Evolutionary conservation across 2,797 vertebrate genomes (phyloP).

Genomic region (Pangasius macronema): DNA sequence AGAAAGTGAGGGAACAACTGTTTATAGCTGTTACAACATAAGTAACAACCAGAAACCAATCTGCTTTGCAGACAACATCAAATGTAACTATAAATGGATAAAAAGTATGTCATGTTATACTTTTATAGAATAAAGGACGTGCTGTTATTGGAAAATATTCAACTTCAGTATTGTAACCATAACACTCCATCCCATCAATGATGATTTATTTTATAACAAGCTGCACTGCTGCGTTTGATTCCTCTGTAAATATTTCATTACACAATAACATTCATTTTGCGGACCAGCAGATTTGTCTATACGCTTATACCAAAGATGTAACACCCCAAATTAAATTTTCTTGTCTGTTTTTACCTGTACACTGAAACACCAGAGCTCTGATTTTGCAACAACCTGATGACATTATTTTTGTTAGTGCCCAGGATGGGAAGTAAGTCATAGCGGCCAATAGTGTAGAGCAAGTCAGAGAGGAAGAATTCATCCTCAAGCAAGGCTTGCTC

Average conservation of each 20-base stretch:
- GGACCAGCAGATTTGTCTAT: neutral
- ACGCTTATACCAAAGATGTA: neutral
- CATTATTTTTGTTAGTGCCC: slow-evolving; percentile 30
- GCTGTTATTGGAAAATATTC: neutral
- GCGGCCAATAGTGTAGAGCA: slow-evolving; percentile 68
- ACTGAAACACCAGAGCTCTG: slow-evolving; percentile 56
- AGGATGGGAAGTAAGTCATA: slow-evolving; percentile 63
- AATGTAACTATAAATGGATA: neutral
- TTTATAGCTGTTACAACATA: neutral
- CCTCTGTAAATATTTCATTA: neutral
- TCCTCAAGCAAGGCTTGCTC: slow-evolving; percentile 66
- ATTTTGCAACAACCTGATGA: neutral
- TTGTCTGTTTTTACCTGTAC: slow-evolving; percentile 67
- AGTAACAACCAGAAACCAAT: neutral
- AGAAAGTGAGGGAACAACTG: neutral
- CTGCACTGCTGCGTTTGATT: neutral
- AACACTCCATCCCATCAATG: neutral
- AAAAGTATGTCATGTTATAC: neutral
- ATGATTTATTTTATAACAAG: neutral
- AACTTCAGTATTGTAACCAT: neutral
- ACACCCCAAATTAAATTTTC: neutral
- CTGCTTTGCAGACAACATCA: neutral
- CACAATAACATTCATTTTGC: neutral
- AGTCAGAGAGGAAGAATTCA: slow-evolving; percentile 59
- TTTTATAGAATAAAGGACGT: neutral